These are phyloP conservation scores for Hoplostethus atlanticus DNA, from an alignment of 2,797 vertebrate species.

Conservation along the genomic window DNA sequence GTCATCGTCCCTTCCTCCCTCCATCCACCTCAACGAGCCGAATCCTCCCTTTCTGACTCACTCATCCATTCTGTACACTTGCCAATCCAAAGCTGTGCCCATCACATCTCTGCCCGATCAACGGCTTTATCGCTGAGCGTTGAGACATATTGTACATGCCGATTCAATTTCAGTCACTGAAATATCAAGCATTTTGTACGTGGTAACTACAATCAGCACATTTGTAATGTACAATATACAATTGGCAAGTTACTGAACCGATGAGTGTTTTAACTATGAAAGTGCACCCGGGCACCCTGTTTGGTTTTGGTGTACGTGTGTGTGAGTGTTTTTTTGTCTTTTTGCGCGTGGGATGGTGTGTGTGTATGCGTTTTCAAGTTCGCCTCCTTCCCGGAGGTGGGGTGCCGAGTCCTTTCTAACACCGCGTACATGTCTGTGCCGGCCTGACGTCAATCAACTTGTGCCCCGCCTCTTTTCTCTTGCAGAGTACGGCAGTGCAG, in stretches of 20 bases:
- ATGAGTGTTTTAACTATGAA: constrained; percentile 82
- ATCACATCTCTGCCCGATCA: constrained; percentile 71
- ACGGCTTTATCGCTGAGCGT: constrained; percentile 66
- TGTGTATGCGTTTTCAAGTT: constrained; percentile 63
- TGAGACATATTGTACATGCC: constrained; percentile 60
- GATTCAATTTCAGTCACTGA: constrained; percentile 69
- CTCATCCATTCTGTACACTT: constrained; percentile 88
- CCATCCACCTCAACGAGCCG: constrained; percentile 52
- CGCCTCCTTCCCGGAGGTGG: constrained; percentile 70
- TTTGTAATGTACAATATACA: constrained; percentile 15
- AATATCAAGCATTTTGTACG: constrained; percentile 25
- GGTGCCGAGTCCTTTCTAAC: constrained; percentile 73
- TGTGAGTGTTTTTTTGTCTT: constrained; percentile 26
- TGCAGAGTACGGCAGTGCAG: constrained; percentile 91
- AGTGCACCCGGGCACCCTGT: constrained; percentile 72
- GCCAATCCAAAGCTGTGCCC: constrained; percentile 81
- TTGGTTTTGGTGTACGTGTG: constrained; percentile 29
- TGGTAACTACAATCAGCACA: neutral
- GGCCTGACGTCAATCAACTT: constrained; percentile 87
- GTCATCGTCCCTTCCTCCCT: constrained; percentile 55
- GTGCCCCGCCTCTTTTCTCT: constrained; percentile 89
- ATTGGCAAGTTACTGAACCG: constrained; percentile 86
- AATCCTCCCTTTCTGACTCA: constrained; percentile 71
- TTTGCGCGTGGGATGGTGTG: constrained; percentile 29
- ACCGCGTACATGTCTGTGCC: constrained; percentile 83